A percentile compares a stretch with the other conserved stretches of the same genome.
These are phyloP conservation scores for Scrobipalpa costella DNA, from an alignment of 2,888 invertebrate species.

Conservation along the genomic window DNA sequence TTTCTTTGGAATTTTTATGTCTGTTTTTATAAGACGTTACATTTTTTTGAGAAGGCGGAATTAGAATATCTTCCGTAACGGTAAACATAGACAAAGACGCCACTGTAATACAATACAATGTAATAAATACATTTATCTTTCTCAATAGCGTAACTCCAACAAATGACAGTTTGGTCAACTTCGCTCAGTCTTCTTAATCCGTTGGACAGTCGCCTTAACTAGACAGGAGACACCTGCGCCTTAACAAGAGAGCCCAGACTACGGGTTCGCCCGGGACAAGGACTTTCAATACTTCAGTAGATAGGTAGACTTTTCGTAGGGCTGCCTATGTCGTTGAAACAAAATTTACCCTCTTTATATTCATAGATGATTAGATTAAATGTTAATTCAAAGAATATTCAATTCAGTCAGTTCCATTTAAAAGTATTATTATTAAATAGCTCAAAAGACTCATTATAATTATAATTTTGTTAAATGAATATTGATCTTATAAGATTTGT, in stretches of 20 bases:
- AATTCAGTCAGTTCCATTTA: no score
- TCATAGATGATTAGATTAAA: no score
- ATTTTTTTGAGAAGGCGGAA: background rate
- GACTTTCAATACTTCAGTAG: constrained; percentile 4
- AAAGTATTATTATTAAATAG: no score
- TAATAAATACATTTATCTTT: background rate
- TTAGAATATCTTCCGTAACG: background rate
- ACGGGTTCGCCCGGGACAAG: constrained; percentile 9
- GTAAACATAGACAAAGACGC: background rate
- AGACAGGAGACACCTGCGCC: constrained; percentile 30
- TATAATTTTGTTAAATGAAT: no score
- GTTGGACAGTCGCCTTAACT: constrained; percentile 1
- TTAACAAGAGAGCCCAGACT: constrained; percentile 26
- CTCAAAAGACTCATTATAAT: no score
- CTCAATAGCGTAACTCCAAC: background rate
- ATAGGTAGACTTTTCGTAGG: constrained; percentile 15
- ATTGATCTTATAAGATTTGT: background rate
- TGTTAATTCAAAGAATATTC: no score
- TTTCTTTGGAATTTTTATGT: constrained; percentile 3
- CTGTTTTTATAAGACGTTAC: background rate
- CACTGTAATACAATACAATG: background rate
- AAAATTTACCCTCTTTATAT: no score
- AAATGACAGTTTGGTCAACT: background rate
- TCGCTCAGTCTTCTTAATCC: background rate
- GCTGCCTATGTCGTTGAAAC: background rate